Evolutionary conservation across 2,113 vertebrate species (phyloP), one percentile per base, ranked within the genome.

Genomic region (Neotragus moschatus): DNA sequence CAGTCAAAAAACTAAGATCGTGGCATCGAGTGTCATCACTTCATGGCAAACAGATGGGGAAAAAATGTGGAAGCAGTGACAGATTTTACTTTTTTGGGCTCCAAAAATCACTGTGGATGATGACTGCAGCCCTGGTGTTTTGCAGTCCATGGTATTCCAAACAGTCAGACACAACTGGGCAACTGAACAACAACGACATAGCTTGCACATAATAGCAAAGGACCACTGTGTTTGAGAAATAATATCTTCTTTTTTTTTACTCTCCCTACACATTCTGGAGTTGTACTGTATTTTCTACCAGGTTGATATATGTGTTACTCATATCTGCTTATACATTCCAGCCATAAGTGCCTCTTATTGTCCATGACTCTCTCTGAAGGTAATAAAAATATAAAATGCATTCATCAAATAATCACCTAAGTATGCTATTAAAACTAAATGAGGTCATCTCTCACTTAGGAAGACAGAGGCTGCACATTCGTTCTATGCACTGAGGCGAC

Each of bases 391-490:
- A 53, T 39, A 96, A 84, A 96, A 80, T 51, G 10, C 56, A 96
- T 92, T 60, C 30, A 91, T 95, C 63, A 88, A 84, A 91, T 60
- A 87, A 96, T 75, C n/a, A 53, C 53, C 33, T 70, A 84, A 81
- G 43, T 90, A 81, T 36, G 12, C 43, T 92, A 82, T 80, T 94
- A 96, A 89, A 87, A 91, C 6, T 87, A 94, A 93, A 94, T 93
- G 63, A 91, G 47, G 7, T 90, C 51, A 51, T 82, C 36, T 58
- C 39, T 98, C 56, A 75, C 8, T 47, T 66, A 23, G 25, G 25
- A 26, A 56, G 33, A 21, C 15, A 80, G 51, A 36, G 3, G 14
- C 6, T 90, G 2, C 30, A 87, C 6, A n/a, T 88, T 53, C 1
- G 0, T 88, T 12, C 30, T 77, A 70, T 51, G 61, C 28, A 89